Evolutionary conservation across 2,888 invertebrate species (phyloP), one percentile per base, ranked within the genome.

Genomic region (Melolontha melolontha): DNA sequence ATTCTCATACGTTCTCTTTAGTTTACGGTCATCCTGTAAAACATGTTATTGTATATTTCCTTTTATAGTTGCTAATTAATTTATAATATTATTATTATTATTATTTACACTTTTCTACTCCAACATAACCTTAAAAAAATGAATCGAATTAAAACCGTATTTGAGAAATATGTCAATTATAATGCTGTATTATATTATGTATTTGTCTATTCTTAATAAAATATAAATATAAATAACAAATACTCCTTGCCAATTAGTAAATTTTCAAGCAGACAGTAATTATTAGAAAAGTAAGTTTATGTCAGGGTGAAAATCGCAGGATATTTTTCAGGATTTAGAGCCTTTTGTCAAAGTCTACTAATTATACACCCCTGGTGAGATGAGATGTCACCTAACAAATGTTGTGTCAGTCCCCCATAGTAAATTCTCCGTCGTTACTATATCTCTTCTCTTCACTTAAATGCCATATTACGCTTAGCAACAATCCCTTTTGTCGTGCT

Each of bases 271-370:
- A 59, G 27, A 44, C 59, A 42, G 59, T 44, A 59, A 59, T 59
- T 59, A 59, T 47, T 59, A 59, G 42, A 59, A 59, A 42, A 44
- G 27, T 44, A 44, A 59, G 59, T 42, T 22, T 14, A 12, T 44
- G 59, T 59, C 44, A 29, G 59, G 44, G 44, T 44, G 27, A 59
- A 44, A 59, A 59, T 59, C 59, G 59, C 59, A 14, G 59, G 44
- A 59, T 42, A 64, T 64, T 64, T 64, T 64, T 64, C 64, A 64
- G 44, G 64, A 51, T 64, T 64, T 64, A 41, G 42, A 52, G 52
- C 51, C 64, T 64, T 64, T 64, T 64, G 64, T 64, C 64, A 52
- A 64, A 64, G 52, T 54, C 64, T 51, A 64, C 64, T 64, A 64
- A 64, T 64, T 64, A 64, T 40, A 44, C 59, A 59, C 54, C 59